Evolutionary conservation across 23 tunicate genomes (phyloP).

Genomic region (Halocynthia roretzi): DNA sequence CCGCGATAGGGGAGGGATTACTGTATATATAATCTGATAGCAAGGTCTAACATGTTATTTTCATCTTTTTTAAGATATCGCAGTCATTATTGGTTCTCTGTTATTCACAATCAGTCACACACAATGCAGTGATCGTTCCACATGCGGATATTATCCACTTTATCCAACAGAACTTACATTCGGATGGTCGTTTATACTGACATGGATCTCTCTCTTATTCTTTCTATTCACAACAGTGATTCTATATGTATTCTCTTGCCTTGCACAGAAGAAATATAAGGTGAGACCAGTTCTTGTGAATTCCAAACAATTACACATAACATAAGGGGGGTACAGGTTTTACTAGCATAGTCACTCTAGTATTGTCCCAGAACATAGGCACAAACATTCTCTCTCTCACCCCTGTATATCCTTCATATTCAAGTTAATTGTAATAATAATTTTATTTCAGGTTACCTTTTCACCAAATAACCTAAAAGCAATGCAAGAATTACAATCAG

Average conservation of each 20-base stretch:
- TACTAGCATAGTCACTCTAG: no score
- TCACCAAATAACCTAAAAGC: background rate
- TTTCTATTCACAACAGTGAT: background rate
- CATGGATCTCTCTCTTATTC: constrained; percentile 5
- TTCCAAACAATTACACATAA: no score
- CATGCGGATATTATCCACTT: background rate
- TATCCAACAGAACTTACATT: constrained; percentile 2
- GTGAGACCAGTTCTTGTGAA: no score
- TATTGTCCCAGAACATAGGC: no score
- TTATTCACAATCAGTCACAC: constrained; percentile 7
- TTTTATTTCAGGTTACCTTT: constrained; percentile 9
- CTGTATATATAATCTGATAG: no score
- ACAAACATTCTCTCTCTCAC: no score
- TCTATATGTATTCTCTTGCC: constrained; percentile 1
- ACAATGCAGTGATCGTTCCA: background rate
- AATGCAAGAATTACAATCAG: background rate
- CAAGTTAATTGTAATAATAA: background rate
- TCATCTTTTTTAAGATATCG: constrained; percentile 6
- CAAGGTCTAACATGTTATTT: no score
- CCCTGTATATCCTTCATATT: background rate
- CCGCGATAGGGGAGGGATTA: no score
- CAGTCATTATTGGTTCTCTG: background rate
- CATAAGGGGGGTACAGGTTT: no score
- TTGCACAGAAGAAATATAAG: no score
- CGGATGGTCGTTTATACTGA: constrained; percentile 16